Base-by-base conservation (phyloP, 1,140 invertebrate genomes). In the Drosophila ironensis region DNA sequence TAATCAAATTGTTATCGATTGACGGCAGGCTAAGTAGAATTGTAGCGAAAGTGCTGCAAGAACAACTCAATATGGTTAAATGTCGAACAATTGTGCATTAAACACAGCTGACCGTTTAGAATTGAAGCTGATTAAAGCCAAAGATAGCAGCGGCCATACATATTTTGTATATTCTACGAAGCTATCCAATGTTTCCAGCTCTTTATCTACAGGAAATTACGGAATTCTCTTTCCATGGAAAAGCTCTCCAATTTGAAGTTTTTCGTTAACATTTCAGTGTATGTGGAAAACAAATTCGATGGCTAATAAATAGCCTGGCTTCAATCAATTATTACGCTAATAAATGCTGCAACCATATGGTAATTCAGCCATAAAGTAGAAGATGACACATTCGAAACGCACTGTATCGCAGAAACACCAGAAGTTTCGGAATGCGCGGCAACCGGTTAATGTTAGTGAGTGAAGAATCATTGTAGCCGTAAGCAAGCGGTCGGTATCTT, bases 1-100 rank as follows among this genome's bases (percentile, higher is more conserved):
- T 64, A 63, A 64, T 63, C 42, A 64, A 72, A 56, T 70, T 53
- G 46, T 56, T 69, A 54, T 56, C 35, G 46, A 54, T 50, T 54
- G 16, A 4, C 4, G 1, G 11, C 11, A 35, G 30, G 30, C 38
- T 47, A 41, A 44, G 35, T n/a, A 33, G 30, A 33, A 12, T 33
- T 12, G 4, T 24, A 30, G 42, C 66, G 25, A 72, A 60, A 59
- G 38, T 59, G 40, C 40, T 48, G 3, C 14, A 28, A 54, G 33
- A 8, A 27, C 25, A n/a, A n/a, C n/a, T n/a, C n/a, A n/a, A n/a
- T n/a, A n/a, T n/a, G n/a, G n/a, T n/a, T n/a, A n/a, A n/a, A n/a
- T n/a, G n/a, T n/a, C n/a, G n/a, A n/a, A n/a, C n/a, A n/a, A n/a
- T n/a, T n/a, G n/a, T n/a, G n/a, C n/a, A n/a, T n/a, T n/a, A n/a